Percentiles rank a stretch among this genome's conserved stretches.
Evolutionary conservation across 2,113 vertebrate species (phyloP).

Genomic region (Vulpes vulpes): DNA sequence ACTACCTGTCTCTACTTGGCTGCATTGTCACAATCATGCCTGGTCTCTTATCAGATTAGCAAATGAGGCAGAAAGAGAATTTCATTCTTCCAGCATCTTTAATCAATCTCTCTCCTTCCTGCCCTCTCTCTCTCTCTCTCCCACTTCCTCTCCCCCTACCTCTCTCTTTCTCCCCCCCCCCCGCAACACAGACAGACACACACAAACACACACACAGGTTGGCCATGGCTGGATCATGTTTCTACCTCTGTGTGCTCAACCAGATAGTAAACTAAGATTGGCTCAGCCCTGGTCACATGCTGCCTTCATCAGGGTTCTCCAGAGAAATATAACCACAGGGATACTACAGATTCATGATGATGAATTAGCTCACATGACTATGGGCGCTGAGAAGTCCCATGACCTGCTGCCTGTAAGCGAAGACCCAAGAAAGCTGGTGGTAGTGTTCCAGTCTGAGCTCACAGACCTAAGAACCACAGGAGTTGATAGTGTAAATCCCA

Average conservation of each 20-base stretch:
- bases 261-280: not conserved
- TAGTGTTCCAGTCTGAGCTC: not conserved
- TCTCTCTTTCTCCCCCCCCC: not conserved
- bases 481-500: not conserved
- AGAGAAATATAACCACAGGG: not conserved
- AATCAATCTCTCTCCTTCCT: not conserved
- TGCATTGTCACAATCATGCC: not conserved
- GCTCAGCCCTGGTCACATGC: not conserved
- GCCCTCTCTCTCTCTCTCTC: not conserved
- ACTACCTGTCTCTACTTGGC: not conserved
- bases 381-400: not conserved
- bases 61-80: not conserved
- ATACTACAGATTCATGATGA: not conserved
- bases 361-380: not conserved
- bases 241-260: not conserved
- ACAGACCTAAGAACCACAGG: not conserved
- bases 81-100: not conserved
- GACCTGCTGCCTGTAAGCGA: not conserved
- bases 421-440: not conserved
- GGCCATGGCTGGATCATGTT: not conserved
- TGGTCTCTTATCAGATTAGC: not conserved
- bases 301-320: not conserved
- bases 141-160: not conserved
- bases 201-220: not conserved
- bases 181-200: not conserved